A percentile compares a stretch with the other conserved stretches of the same genome.
These are phyloP conservation scores for Cryptocheilus praepositus DNA, from an alignment of 2,888 invertebrate species.

Conservation along the genomic window DNA sequence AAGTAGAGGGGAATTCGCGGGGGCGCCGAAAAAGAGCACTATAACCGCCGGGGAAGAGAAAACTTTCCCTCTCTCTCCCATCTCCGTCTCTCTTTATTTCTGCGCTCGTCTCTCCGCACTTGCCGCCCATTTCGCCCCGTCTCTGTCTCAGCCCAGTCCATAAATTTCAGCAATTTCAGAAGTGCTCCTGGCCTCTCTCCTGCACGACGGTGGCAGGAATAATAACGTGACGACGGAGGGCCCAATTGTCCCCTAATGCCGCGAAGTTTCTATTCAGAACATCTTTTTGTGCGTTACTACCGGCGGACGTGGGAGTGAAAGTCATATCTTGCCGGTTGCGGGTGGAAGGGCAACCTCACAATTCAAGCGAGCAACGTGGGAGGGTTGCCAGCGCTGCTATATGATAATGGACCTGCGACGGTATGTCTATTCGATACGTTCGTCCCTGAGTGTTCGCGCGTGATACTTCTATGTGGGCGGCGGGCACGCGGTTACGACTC, in stretches of 20 bases:
- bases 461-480: neutral
- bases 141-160: slow-evolving; percentile 43
- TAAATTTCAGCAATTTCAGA: slow-evolving; percentile 64
- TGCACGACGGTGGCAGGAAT: slow-evolving; percentile 54
- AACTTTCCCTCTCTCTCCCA: slow-evolving; percentile 43
- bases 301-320: slow-evolving; percentile 59
- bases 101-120: neutral
- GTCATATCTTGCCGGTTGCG: slow-evolving; percentile 55
- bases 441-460: too few relatives aligned
- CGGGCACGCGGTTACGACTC: too few relatives aligned
- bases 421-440: slow-evolving; percentile 45
- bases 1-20: slow-evolving; percentile 19
- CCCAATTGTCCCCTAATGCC: slow-evolving; percentile 68
- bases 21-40: slow-evolving; percentile 30
- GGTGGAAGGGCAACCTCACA: slow-evolving; percentile 57
- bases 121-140: neutral
- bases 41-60: slow-evolving; percentile 48
- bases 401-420: slow-evolving; percentile 58
- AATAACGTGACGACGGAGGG: slow-evolving; percentile 65
- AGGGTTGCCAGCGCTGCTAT: slow-evolving; percentile 61
- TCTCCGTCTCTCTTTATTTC: slow-evolving; percentile 13
- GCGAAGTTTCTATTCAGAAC: slow-evolving; percentile 65
- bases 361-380: slow-evolving; percentile 59
- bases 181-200: slow-evolving; percentile 49
- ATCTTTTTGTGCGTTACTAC: slow-evolving; percentile 64